These are phyloP conservation scores for Electrophaes corylata DNA, from an alignment of 2,888 invertebrate genomes.

Conservation along the genomic window DNA sequence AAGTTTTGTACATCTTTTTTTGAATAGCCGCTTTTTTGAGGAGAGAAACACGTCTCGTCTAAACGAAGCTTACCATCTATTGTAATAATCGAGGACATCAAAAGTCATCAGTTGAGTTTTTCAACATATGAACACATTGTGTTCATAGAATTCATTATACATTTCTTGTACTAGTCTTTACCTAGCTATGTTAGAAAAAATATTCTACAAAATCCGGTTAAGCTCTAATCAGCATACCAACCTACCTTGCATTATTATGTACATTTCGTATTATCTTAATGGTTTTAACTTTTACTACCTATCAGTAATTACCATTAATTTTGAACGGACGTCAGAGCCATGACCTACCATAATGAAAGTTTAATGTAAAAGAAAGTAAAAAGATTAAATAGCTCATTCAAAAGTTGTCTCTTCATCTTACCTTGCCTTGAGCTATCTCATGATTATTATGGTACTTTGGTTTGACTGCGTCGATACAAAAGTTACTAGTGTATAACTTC, in stretches of 20 bases:
- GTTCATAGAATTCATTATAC: too few species aligned
- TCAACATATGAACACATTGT: too few species aligned
- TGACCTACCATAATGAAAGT: constrained; percentile 57
- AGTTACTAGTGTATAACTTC: too few species aligned
- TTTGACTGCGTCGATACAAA: too few species aligned
- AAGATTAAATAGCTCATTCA: constrained; percentile 23
- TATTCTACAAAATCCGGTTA: not conserved
- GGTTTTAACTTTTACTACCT: constrained; percentile 53
- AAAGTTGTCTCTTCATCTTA: not conserved
- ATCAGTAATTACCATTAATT: constrained; percentile 46
- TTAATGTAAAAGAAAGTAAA: constrained; percentile 41
- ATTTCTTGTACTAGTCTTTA: too few species aligned
- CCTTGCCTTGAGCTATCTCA: not conserved
- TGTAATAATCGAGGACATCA: too few species aligned
- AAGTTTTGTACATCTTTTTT: too few species aligned
- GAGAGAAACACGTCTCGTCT: too few species aligned
- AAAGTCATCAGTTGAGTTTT: too few species aligned
- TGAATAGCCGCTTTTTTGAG: too few species aligned
- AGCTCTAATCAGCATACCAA: constrained; percentile 18
- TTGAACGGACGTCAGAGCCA: constrained; percentile 49
- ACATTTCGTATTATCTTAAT: constrained; percentile 59
- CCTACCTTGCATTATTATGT: constrained; percentile 40
- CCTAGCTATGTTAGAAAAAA: not conserved
- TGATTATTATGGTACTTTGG: not conserved
- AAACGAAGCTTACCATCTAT: too few species aligned